A percentile compares a stretch with the other conserved stretches of the same genome.
phyloP scores from a whole-genome alignment of 2,113 vertebrate genomes.

The Calonectris borealis region DNA sequence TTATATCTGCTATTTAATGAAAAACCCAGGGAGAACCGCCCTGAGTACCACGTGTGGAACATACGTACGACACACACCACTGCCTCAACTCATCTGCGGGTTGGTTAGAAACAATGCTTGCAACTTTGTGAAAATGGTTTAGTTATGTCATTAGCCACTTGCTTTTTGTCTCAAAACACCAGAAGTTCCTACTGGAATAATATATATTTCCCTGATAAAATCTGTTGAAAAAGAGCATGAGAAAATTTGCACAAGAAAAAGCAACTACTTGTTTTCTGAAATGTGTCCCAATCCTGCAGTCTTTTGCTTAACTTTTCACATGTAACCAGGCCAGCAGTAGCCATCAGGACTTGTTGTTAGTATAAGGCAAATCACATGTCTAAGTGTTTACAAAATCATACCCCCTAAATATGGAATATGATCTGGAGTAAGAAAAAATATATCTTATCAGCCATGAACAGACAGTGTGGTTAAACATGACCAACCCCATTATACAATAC shows the following conservation, averaged over 20 bases:
- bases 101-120: not conserved
- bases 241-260: not conserved
- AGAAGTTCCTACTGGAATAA: not conserved
- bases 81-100: not conserved
- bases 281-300: not conserved
- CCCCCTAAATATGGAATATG: not conserved
- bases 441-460: not conserved
- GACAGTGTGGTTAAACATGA: not conserved
- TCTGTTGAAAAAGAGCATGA: not conserved
- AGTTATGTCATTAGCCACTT: not conserved
- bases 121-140: not conserved
- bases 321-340: not conserved
- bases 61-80: not conserved
- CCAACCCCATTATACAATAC: not conserved
- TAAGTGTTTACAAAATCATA: not conserved
- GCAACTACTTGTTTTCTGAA: not conserved
- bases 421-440: not conserved
- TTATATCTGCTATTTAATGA: conserved; percentile 42
- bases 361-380: not conserved
- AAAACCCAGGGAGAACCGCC: not conserved
- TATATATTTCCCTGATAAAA: not conserved
- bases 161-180: not conserved
- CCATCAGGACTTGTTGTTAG: not conserved
- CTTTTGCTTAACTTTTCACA: not conserved
- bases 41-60: not conserved